Conservation (phyloP, 1,140 invertebrate species). For the Elymnias hypermnestra region DNA sequence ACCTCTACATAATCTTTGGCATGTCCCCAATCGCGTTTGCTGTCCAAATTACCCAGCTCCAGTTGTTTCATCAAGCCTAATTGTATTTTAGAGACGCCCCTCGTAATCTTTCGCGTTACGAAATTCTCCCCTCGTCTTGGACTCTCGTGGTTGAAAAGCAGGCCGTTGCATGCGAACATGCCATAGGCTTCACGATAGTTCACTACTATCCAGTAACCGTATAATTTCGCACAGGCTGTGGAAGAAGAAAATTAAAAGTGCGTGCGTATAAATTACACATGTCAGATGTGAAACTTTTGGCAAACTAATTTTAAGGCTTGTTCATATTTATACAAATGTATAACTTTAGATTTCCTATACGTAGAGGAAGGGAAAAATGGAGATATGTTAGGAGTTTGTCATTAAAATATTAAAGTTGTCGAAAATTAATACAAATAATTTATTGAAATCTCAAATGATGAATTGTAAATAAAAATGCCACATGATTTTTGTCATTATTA, state of each 20-base stretch:
- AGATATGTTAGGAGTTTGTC: no score
- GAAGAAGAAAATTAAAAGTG: background rate
- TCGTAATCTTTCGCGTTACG: conserved; percentile 98
- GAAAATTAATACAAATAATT: no score
- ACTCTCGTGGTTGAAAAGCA: conserved; percentile 99
- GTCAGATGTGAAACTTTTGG: no score
- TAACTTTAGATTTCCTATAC: no score
- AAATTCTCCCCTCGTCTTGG: conserved; percentile 98
- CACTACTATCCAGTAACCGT: conserved; percentile 98
- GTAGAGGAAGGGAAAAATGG: no score
- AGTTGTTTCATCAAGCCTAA: conserved; percentile 91
- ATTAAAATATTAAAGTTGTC: no score
- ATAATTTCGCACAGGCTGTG: conserved; percentile 97
- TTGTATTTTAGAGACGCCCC: conserved; percentile 97
- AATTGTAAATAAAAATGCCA: no score
- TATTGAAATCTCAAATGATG: no score
- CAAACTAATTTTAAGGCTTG: no score
- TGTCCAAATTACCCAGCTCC: conserved; percentile 97
- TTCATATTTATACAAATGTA: no score
- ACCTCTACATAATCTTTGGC: conserved; percentile 99
- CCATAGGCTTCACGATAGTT: conserved; percentile 99
- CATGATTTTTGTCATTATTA: no score
- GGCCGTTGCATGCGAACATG: conserved; percentile 99
- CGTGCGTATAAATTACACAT: no score
- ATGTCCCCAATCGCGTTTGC: conserved; percentile 99